Evolutionary conservation across 2,888 invertebrate species (phyloP).

Genomic region (Zaprionus obscuricornis): DNA sequence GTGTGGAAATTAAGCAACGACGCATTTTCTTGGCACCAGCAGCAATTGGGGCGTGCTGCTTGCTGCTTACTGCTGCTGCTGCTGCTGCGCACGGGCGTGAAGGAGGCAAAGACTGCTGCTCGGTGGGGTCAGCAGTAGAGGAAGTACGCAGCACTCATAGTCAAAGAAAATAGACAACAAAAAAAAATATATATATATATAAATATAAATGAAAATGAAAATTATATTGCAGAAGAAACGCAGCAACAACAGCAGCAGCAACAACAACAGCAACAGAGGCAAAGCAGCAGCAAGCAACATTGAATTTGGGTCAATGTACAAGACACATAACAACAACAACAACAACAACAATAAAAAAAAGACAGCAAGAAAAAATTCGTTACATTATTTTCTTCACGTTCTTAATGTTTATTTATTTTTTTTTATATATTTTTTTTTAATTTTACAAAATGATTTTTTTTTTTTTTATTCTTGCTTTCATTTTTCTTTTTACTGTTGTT

Average conservation of each 20-base stretch:
- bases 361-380: too few relatives aligned
- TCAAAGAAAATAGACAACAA: background rate
- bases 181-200: too few relatives aligned
- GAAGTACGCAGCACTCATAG: conserved; percentile 44
- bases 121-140: conserved; percentile 44
- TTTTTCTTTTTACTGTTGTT: too few relatives aligned
- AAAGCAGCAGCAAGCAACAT: conserved; percentile 20
- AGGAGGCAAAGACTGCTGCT: background rate
- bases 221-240: too few relatives aligned
- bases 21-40: conserved; percentile 75
- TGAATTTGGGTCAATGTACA: conserved; percentile 52
- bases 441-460: conserved; percentile 17
- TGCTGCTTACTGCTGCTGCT: too few relatives aligned
- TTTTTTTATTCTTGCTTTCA: too few relatives aligned
- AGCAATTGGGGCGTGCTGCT: conserved; percentile 67
- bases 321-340: conserved; percentile 1
- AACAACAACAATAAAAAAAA: too few relatives aligned
- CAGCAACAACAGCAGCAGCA: too few relatives aligned
- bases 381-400: conserved; percentile 8
- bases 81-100: background rate
- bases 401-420: conserved; percentile 5
- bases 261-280: too few relatives aligned
- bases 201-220: too few relatives aligned
- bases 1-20: conserved; percentile 68
- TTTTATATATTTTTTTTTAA: conserved; percentile 21